A percentile compares a stretch with the other conserved stretches of the same genome.
Evolutionary conservation across 2,888 invertebrate genomes (phyloP).

Genomic region (Lutraria lutraria): DNA sequence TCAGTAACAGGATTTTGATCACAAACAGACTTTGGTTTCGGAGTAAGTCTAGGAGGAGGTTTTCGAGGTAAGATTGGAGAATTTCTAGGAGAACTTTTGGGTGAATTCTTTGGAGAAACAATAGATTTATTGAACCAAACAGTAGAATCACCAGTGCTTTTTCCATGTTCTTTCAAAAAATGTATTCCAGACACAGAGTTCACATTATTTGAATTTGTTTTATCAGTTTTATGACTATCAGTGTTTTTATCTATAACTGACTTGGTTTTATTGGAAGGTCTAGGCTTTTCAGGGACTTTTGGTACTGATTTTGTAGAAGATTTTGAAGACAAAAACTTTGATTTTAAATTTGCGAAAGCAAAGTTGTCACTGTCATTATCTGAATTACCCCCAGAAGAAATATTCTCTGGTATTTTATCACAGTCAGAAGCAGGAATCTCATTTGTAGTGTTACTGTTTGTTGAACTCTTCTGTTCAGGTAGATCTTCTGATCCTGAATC

Average conservation of each 20-base stretch:
- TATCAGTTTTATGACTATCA: neutral
- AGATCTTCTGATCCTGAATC: neutral
- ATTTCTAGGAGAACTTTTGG: slow-evolving; percentile 46
- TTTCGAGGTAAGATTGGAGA: slow-evolving; percentile 51
- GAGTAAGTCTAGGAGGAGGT: slow-evolving; percentile 53
- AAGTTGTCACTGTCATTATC: slow-evolving; percentile 41
- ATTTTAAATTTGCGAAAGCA: slow-evolving; percentile 45
- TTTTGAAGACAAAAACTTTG: slow-evolving; percentile 45
- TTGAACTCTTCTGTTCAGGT: neutral
- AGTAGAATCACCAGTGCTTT: slow-evolving; percentile 25
- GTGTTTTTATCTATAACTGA: neutral
- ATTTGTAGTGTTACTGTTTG: neutral
- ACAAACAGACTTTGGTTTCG: slow-evolving; percentile 34
- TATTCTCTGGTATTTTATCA: slow-evolving; percentile 14
- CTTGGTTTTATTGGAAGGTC: slow-evolving; percentile 46
- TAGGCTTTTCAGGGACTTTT: slow-evolving; percentile 68
- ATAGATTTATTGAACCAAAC: slow-evolving; percentile 38
- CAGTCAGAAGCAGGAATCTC: neutral
- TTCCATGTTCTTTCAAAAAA: slow-evolving; percentile 37
- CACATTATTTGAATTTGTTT: slow-evolving; percentile 1
- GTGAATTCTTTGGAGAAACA: slow-evolving; percentile 10
- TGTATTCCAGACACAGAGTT: slow-evolving; percentile 26
- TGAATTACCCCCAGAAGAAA: neutral
- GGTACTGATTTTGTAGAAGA: slow-evolving; percentile 55
- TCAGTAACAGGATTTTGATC: neutral